Evolutionary conservation across 2,888 invertebrate species (phyloP).

Genomic region (Axea sp.): DNA sequence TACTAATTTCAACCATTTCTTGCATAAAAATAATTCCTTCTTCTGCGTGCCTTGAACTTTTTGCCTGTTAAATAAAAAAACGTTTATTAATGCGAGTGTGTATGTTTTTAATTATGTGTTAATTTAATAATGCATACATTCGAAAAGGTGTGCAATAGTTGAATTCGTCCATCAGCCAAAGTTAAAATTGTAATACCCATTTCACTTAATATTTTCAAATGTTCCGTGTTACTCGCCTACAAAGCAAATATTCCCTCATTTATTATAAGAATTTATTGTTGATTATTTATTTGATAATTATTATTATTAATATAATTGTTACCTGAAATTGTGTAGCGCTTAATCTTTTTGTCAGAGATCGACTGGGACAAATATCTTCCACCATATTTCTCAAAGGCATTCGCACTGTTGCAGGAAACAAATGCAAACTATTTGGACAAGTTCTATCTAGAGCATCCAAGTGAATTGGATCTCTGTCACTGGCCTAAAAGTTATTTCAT

Average conservation of each 20-base stretch:
- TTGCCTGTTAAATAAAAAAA: constrained; percentile 90
- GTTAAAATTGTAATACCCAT: constrained; percentile 97
- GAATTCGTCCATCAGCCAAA: constrained; percentile 93
- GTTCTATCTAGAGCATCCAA: constrained; percentile 85
- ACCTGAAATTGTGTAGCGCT: constrained; percentile 86
- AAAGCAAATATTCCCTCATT: constrained; percentile 21
- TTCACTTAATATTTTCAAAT: constrained; percentile 90
- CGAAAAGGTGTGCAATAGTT: constrained; percentile 92
- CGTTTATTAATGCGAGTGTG: no score
- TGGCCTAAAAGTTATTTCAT: constrained; percentile 70
- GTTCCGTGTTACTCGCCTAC: constrained; percentile 90
- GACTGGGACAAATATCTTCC: constrained; percentile 87
- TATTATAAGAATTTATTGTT: not conserved
- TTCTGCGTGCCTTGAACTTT: constrained; percentile 91
- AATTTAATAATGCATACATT: constrained; percentile 90
- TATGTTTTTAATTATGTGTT: no score
- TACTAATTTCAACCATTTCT: constrained; percentile 96
- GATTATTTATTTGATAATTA: no score
- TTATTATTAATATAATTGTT: no score
- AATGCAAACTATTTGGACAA: constrained; percentile 91
- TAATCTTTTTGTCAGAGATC: constrained; percentile 82
- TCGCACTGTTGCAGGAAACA: constrained; percentile 91
- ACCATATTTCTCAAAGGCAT: constrained; percentile 92
- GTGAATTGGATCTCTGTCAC: constrained; percentile 78
- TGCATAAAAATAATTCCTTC: constrained; percentile 97